These are phyloP conservation scores for Rhinogobius similis DNA, from an alignment of 2,113 vertebrate species.

Conservation along the genomic window DNA sequence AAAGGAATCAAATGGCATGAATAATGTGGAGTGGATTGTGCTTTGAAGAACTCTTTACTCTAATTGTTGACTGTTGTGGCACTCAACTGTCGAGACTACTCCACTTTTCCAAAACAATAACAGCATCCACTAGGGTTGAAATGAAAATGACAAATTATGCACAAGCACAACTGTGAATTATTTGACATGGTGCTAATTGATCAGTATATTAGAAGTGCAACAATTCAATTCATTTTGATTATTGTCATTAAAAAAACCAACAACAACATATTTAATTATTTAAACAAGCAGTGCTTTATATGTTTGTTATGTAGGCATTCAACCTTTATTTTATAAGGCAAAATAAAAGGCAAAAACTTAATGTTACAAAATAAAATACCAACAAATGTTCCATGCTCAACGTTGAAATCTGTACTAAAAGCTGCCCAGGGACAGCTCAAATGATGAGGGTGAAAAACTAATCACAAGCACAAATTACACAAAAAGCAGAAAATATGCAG, in stretches of 20 bases:
- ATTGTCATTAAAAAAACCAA: neutral
- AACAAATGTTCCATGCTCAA: no score
- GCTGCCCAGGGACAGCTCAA: neutral
- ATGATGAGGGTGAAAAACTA: neutral
- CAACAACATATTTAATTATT: no score
- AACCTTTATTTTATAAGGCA: no score
- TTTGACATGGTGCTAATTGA: neutral
- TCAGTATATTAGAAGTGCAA: neutral
- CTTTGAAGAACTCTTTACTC: neutral
- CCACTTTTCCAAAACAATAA: neutral
- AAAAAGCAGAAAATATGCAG: conserved; percentile 16
- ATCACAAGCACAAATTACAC: no score
- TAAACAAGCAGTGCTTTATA: neutral
- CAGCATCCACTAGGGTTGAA: neutral
- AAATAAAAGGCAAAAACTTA: no score
- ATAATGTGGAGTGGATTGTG: neutral
- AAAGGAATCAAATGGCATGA: conserved; percentile 12
- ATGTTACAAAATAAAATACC: no score
- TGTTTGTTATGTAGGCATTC: no score
- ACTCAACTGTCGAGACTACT: neutral
- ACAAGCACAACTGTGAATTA: neutral
- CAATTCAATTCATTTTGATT: neutral
- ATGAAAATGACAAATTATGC: neutral
- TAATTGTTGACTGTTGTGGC: conserved; percentile 1
- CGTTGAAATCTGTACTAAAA: neutral